These are phyloP conservation scores for Buphagus erythrorhynchus DNA, from an alignment of 2,797 vertebrate species.

Conservation along the genomic window DNA sequence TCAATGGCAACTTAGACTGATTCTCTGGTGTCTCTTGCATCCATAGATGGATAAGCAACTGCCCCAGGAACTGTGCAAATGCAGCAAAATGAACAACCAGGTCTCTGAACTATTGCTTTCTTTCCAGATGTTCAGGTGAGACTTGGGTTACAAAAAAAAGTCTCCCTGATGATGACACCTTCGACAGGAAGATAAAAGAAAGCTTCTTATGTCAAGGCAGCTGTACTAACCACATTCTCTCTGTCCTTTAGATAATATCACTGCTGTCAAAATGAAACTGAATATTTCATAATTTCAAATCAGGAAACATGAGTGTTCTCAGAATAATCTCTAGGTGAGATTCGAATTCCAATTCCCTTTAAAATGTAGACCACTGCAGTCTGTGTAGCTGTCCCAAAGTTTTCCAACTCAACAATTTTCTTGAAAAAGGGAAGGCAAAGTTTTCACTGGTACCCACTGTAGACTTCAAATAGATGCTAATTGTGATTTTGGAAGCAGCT, in stretches of 20 bases:
- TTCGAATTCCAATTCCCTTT: neutral
- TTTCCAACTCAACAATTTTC: neutral
- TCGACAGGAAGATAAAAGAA: neutral
- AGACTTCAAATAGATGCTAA: constrained; percentile 24
- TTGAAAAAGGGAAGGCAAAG: neutral
- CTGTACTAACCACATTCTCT: neutral
- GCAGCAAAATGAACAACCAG: neutral
- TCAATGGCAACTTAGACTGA: accelerated
- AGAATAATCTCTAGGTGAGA: neutral
- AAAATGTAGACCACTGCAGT: neutral
- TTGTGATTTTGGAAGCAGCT: constrained; percentile 35
- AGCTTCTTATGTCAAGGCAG: neutral
- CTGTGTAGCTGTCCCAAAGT: neutral
- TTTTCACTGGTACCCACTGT: neutral
- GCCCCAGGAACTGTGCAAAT: neutral
- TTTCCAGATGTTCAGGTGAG: neutral
- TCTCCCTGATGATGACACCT: neutral
- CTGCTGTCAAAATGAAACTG: neutral
- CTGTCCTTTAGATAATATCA: neutral
- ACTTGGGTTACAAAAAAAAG: neutral
- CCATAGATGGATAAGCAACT: neutral
- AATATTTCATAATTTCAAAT: neutral
- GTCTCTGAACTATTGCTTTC: accelerated
- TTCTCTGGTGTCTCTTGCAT: neutral
- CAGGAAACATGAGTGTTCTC: neutral